A percentile compares a stretch with the other conserved stretches of the same genome.
Evolutionary conservation across 2,888 invertebrate genomes (phyloP).

Genomic region (Ophion ventricosus): DNA sequence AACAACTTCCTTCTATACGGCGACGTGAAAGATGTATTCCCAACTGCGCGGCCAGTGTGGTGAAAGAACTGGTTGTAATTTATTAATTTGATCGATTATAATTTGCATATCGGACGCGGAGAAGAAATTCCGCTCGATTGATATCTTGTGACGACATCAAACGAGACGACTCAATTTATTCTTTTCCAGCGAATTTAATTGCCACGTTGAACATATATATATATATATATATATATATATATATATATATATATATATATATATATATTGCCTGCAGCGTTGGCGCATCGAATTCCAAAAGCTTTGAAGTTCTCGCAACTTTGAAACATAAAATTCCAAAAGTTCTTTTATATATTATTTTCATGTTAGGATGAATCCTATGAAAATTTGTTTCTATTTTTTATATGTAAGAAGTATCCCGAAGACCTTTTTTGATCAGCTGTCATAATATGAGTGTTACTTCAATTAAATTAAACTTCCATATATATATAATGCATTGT

Average conservation of each 20-base stretch:
- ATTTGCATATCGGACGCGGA: constrained; percentile 42
- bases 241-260: background rate
- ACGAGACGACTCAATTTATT: constrained; percentile 51
- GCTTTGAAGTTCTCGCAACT: background rate
- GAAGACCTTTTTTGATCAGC: too few relatives aligned
- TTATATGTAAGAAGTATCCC: too few relatives aligned
- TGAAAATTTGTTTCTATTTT: too few relatives aligned
- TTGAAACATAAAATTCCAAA: background rate
- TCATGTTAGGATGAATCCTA: background rate
- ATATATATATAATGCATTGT: too few relatives aligned
- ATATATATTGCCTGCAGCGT: background rate
- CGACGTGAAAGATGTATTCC: constrained; percentile 3
- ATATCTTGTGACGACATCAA: constrained; percentile 46
- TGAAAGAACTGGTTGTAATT: constrained; percentile 45
- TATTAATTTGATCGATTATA: constrained; percentile 46
- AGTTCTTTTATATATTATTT: background rate
- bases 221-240: background rate
- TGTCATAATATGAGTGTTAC: too few relatives aligned
- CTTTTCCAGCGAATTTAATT: constrained; percentile 18
- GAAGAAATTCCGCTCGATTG: constrained; percentile 50
- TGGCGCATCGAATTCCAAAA: background rate
- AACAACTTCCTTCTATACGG: background rate
- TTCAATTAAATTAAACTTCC: too few relatives aligned
- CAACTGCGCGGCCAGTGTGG: constrained; percentile 14
- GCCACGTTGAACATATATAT: background rate